A percentile compares a stretch with the other conserved stretches of the same genome.
These are phyloP conservation scores for Archips crataeganus DNA, from an alignment of 2,888 invertebrate genomes.

Conservation along the genomic window DNA sequence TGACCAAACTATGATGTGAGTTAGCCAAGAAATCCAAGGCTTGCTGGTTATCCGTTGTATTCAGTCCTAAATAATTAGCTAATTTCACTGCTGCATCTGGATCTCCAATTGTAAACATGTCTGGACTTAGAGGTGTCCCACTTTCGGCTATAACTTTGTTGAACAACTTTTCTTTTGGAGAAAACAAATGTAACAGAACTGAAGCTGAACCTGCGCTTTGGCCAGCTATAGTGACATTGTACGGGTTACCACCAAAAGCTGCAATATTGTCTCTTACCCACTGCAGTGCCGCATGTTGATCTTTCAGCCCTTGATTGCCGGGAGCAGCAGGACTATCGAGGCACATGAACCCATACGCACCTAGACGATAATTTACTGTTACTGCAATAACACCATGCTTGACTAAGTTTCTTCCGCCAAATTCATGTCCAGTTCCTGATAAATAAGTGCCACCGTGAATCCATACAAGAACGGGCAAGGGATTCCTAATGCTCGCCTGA, in stretches of 20 bases:
- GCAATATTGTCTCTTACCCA: constrained; percentile 75
- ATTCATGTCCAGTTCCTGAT: constrained; percentile 63
- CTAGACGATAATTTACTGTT: constrained; percentile 76
- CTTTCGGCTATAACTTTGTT: constrained; percentile 74
- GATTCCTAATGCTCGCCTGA: constrained; percentile 66
- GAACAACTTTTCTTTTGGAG: constrained; percentile 70
- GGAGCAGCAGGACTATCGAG: constrained; percentile 68
- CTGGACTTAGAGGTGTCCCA: constrained; percentile 72
- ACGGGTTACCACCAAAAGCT: constrained; percentile 77
- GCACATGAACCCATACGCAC: constrained; percentile 79
- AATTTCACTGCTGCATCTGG: constrained; percentile 66
- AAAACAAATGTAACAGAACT: constrained; percentile 70
- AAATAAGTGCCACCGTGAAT: constrained; percentile 74
- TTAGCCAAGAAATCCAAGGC: constrained; percentile 66
- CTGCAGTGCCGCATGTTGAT: constrained; percentile 69
- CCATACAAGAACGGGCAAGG: constrained; percentile 77
- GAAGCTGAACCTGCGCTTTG: constrained; percentile 75
- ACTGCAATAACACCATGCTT: constrained; percentile 72
- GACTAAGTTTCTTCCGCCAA: constrained; percentile 66
- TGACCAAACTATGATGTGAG: constrained; percentile 64
- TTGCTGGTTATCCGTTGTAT: constrained; percentile 63
- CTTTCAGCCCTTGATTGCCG: constrained; percentile 79
- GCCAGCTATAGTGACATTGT: constrained; percentile 75
- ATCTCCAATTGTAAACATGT: constrained; percentile 70
- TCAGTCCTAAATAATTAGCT: constrained; percentile 67